phyloP scores from a whole-genome alignment of 1,140 invertebrate genomes.

The Zaprionus davidi region DNA sequence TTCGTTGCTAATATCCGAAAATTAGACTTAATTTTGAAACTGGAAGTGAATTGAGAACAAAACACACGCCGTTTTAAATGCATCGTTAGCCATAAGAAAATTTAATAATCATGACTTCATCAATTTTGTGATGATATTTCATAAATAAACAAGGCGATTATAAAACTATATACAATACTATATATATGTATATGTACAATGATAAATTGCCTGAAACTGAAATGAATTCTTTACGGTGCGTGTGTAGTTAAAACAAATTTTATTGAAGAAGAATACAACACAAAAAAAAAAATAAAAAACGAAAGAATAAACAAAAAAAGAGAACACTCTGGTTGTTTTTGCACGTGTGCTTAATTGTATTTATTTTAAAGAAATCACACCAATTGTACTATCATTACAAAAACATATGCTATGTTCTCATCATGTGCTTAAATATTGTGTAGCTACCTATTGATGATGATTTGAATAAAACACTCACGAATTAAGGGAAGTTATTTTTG shows the following conservation, averaged over 20 bases:
- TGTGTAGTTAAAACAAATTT: constrained; percentile 59
- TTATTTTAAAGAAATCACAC: constrained; percentile 33
- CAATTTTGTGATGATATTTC: constrained; percentile 77
- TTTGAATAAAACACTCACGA: constrained; percentile 37
- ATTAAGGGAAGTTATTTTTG: constrained; percentile 43
- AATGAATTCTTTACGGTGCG: constrained; percentile 41
- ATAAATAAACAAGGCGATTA: constrained; percentile 32
- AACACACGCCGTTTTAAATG: constrained; percentile 45
- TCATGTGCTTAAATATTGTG: constrained; percentile 52
- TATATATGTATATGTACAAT: constrained; percentile 46
- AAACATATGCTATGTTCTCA: constrained; percentile 27
- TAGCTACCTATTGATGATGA: constrained; percentile 31
- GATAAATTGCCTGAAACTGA: constrained; percentile 46
- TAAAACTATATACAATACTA: constrained; percentile 13
- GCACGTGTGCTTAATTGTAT: constrained; percentile 51
- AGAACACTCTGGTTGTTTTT: constrained; percentile 65
- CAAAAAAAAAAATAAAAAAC: constrained; percentile 4
- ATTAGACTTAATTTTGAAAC: constrained; percentile 49
- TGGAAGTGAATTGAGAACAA: constrained; percentile 5
- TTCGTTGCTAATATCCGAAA: constrained; percentile 55
- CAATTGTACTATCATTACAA: constrained; percentile 19
- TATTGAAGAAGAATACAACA: constrained; percentile 6
- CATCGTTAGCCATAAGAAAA: constrained; percentile 70
- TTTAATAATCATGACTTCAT: constrained; percentile 66
- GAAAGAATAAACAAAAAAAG: constrained; percentile 14